Conservation (phyloP, 64 coral and sea anemone genomes). For the Orbicella faveolata region DNA sequence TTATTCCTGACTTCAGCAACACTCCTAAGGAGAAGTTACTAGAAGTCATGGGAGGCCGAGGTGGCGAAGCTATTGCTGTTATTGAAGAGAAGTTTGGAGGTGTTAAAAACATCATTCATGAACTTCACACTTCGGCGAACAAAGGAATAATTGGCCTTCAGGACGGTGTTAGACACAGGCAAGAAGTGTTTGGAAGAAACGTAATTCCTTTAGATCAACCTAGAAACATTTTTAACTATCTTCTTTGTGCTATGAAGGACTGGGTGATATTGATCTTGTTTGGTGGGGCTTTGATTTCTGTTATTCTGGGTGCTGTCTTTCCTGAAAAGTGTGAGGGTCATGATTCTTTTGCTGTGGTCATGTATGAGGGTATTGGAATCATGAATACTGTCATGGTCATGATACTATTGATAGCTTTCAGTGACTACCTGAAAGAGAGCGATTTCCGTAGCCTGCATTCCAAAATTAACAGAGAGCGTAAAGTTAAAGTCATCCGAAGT, state of each 20-base stretch:
- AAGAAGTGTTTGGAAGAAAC: conserved; percentile 63
- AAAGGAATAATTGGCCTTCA: conserved; percentile 81
- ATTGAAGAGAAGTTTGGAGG: conserved; percentile 64
- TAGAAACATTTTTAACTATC: conserved; percentile 54
- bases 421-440: conserved; percentile 74
- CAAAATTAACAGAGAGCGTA: conserved; percentile 59
- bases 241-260: conserved; percentile 74
- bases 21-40: conserved; percentile 60
- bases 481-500: conserved; percentile 56
- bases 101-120: conserved; percentile 67
- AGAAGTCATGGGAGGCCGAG: conserved; percentile 59
- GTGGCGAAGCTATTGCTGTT: conserved; percentile 30
- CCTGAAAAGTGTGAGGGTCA: conserved; percentile 72
- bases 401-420: conserved; percentile 77
- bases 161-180: conserved; percentile 52
- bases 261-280: conserved; percentile 77
- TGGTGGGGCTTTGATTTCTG: conserved; percentile 66
- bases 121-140: conserved; percentile 74
- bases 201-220: conserved; percentile 55
- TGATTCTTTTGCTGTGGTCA: conserved; percentile 45
- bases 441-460: conserved; percentile 68
- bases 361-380: conserved; percentile 87
- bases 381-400: conserved; percentile 67
- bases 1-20: conserved; percentile 69
- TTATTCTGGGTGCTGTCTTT: conserved; percentile 74